Evolutionary conservation across 2,888 invertebrate genomes (phyloP).

Genomic region (Acanthacorydalis orientalis): DNA sequence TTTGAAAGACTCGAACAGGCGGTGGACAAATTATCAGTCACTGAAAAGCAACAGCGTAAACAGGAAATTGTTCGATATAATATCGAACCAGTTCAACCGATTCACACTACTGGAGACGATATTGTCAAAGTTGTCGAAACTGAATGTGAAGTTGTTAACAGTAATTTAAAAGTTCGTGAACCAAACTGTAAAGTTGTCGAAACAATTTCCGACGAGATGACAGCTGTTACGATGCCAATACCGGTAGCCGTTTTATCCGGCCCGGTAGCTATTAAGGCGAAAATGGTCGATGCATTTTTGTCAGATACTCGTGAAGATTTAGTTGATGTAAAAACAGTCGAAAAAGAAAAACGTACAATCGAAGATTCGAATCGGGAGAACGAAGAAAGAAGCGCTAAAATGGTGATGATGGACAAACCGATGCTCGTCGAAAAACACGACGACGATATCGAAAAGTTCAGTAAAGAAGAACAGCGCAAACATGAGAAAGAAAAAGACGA

Average conservation of each 20-base stretch:
- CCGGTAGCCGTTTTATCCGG: neutral
- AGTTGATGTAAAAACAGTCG: constrained; percentile 10
- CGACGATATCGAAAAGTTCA: constrained; percentile 18
- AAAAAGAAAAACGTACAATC: constrained; percentile 12
- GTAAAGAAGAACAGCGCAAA: constrained; percentile 24
- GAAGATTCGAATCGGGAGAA: constrained; percentile 21
- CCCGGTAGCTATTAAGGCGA: constrained; percentile 18
- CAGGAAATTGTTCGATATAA: constrained; percentile 21
- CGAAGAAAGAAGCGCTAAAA: constrained; percentile 15
- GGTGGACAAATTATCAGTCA: constrained; percentile 20
- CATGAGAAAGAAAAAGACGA: constrained; percentile 26
- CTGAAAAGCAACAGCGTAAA: constrained; percentile 16
- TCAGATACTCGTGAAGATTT: constrained; percentile 41
- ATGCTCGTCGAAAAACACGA: constrained; percentile 12
- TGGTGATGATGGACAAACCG: neutral
- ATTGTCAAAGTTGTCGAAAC: constrained; percentile 9
- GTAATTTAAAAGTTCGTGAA: neutral
- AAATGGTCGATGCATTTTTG: constrained; percentile 39
- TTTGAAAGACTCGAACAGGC: constrained; percentile 20
- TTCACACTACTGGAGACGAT: constrained; percentile 9
- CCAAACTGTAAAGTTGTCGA: neutral
- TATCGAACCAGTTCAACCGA: constrained; percentile 22
- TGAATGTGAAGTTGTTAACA: neutral
- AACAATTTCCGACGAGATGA: neutral
- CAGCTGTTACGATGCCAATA: neutral